Evolutionary conservation across 23 tunicate genomes (phyloP), one percentile per base, ranked within the genome.

Genomic region (Ascidia mentula): DNA sequence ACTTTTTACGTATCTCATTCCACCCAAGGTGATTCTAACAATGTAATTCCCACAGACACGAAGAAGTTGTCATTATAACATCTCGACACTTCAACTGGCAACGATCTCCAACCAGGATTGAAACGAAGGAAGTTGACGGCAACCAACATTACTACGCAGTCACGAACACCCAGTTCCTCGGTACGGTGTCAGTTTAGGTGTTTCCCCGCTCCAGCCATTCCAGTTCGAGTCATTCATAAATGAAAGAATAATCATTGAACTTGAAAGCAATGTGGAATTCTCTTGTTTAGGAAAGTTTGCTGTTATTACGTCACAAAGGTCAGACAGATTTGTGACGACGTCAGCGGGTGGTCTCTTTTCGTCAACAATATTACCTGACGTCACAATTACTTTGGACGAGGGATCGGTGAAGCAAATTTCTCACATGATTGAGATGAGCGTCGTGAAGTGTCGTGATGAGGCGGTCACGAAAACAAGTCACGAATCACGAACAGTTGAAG

Each of bases 311-410:
- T 34, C 90, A 76, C 82, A 61, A 18, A 90, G 40, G 71, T 6
- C 77, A 37, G 96, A 90, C 79, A 60, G 96, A 20, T 90, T 90
- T 39, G 85, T 90, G 69, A 77, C 86, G 46, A 81, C 96, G 77
- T 38, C 82, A 76, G 90, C 90, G 17, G 96, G 96, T 6, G 96
- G 89, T 17, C 36, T 35, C 35, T 84, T 90, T 38, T 20, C 76
- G 6, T 90, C 96, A 17, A 81, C 90, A 0, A 76, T 82, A 6
- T 34, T 34, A 31, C 91, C 96, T 37, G 80, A 79, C 69, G 80
- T 86, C 65, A 73, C 79, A 36, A 72, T 86, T 15, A 42, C 46
- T 20, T 6, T 86, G 53, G 69, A 86, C 0, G 90, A 86, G 38
- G 79, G 79, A 0, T 0, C 82, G 59, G 65, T 86, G 34, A 78